Evolutionary conservation across 2,113 vertebrate genomes (phyloP), one percentile per base, ranked within the genome.

Genomic region (Corythaeola cristata): DNA sequence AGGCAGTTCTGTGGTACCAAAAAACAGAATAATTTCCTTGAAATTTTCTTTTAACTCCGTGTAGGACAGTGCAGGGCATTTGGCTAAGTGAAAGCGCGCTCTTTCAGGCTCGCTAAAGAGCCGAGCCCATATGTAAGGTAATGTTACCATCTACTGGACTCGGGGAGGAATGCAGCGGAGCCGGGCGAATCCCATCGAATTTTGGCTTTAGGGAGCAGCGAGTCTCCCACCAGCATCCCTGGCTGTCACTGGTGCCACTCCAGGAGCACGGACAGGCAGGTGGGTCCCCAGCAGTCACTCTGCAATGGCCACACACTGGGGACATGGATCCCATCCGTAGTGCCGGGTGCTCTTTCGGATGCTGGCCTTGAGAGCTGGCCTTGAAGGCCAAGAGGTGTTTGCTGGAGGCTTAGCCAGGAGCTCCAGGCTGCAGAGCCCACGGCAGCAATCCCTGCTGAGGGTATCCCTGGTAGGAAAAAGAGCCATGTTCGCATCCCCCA

Each of bases 341-440:
- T 1, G 3, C 1, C 3, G 2, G 9, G 5, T 0, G 1, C 15
- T 33, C 6, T 26, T 75, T 3, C 0, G 2, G 49, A 14, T 17
- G 33, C 28, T 6, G 11, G 6, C 22, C 3, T 7, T 13, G 35
- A 3, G 17, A 55, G 21, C 33, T 2, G 58, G 8, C 50, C 39
- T 33, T 1, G 21, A 30, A 9, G 6, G 16, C 28, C 30, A 1
- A 30, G 3, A 58, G 33, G 33, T 3, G 0, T 52, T 26, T 44
- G 30, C 47, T 37, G 56, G 6, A 24, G 66, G 23, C 18, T 33
- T 44, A 44, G 9, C 12, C 41, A 44, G 41, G 41, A 44, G 41
- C 41, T 44, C 41, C 41, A 44, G 41, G 41, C 41, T 44, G 41
- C 41, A 44, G 41, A 44, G 41, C 41, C 41, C 41, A 44, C 41